These are phyloP conservation scores for Eristalinus aeneus DNA, from an alignment of 2,888 invertebrate genomes.

Conservation along the genomic window DNA sequence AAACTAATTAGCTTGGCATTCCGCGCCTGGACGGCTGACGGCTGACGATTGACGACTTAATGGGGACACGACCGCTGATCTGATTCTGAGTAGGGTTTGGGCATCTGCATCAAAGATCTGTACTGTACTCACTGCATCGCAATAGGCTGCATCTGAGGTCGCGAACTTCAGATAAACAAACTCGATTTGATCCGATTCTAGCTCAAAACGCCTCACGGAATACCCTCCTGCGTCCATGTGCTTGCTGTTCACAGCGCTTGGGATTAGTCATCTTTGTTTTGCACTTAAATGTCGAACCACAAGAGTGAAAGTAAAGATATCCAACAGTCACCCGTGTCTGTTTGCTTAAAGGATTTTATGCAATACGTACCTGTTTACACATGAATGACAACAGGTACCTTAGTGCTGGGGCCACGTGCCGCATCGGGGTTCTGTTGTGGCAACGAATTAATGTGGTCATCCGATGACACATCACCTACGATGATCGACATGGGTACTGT, in stretches of 20 bases:
- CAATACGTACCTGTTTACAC: constrained; percentile 64
- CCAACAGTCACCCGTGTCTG: constrained; percentile 34
- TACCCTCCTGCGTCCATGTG: background rate
- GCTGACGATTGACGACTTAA: constrained; percentile 12
- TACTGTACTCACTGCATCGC: constrained; percentile 36
- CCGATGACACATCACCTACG: constrained; percentile 57
- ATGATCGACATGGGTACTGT: constrained; percentile 55
- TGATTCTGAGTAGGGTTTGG: background rate
- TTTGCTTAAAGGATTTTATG: constrained; percentile 65
- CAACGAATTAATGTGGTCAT: constrained; percentile 35
- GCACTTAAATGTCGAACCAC: constrained; percentile 34
- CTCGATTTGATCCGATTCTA: constrained; percentile 2
- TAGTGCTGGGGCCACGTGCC: constrained; percentile 46
- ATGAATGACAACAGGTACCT: constrained; percentile 32
- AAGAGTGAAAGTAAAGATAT: constrained; percentile 44
- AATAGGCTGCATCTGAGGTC: constrained; percentile 56
- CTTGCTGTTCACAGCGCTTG: background rate
- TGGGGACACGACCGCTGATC: constrained; percentile 37
- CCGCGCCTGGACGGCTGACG: background rate
- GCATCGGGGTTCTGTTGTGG: background rate
- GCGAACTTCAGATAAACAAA: constrained; percentile 62
- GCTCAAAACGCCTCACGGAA: background rate
- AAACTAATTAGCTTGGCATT: constrained; percentile 47
- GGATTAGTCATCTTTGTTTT: constrained; percentile 42
- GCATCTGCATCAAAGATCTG: constrained; percentile 45